Conservation (phyloP, 2,113 vertebrate genomes). For the Rallus limicola region DNA sequence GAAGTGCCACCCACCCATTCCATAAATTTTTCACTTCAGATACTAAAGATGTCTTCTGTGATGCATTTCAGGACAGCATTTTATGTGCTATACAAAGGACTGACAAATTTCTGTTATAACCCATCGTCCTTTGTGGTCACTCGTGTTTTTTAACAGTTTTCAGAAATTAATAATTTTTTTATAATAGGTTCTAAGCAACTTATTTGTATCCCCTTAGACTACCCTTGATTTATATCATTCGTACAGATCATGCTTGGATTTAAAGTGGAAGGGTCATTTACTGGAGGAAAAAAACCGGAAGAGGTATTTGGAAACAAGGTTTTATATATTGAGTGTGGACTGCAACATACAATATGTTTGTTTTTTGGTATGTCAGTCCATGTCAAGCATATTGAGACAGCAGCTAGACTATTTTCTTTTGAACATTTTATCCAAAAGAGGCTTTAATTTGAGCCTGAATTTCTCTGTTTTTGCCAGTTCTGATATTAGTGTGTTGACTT, state of each 20-base stretch:
- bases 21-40: constrained; percentile 54
- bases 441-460: background rate
- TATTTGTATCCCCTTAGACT: background rate
- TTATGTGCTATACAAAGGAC: background rate
- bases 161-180: background rate
- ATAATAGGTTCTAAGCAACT: background rate
- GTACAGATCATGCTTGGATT: background rate
- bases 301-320: background rate
- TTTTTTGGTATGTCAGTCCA: background rate
- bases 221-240: background rate
- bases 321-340: background rate
- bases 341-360: background rate
- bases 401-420: background rate
- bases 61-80: constrained; percentile 43
- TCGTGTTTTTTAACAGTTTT: background rate
- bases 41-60: constrained; percentile 43
- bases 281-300: background rate
- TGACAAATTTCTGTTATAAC: constrained; percentile 19
- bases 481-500: background rate
- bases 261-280: background rate
- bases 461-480: background rate
- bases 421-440: background rate
- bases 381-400: background rate
- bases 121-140: background rate
- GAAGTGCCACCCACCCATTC: constrained; percentile 17